Conservation (phyloP, 1,140 invertebrate genomes). For the Tetramorium simillimum region DNA sequence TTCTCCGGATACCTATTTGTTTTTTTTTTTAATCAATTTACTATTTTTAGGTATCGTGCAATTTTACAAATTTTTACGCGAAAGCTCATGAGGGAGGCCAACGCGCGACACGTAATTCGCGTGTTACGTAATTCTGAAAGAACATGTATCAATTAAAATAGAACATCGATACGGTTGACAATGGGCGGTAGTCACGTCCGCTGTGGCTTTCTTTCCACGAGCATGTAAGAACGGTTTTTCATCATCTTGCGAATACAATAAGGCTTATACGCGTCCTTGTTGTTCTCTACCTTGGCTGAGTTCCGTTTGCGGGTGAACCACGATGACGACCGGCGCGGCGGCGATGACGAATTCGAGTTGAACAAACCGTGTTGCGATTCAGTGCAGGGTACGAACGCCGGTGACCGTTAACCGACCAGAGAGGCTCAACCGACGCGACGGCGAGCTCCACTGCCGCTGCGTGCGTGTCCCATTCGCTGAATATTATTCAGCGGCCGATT, state of each 20-base stretch:
- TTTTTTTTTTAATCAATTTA: neutral
- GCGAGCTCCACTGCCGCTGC: neutral
- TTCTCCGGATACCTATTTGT: neutral
- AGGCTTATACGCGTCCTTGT: conserved; percentile 19
- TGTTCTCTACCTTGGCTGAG: conserved; percentile 4
- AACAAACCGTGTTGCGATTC: conserved; percentile 43
- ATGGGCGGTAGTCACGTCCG: conserved; percentile 14
- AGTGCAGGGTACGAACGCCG: conserved; percentile 25
- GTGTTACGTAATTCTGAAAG: neutral
- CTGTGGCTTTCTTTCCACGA: conserved; percentile 9
- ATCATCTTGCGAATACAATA: conserved; percentile 39
- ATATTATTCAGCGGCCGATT: neutral
- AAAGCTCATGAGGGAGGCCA: neutral
- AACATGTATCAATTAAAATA: conserved; percentile 2
- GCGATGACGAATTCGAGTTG: conserved; percentile 22
- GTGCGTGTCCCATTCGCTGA: neutral
- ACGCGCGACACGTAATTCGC: neutral
- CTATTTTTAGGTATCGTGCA: neutral
- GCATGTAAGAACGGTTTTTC: conserved; percentile 28
- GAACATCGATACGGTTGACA: conserved; percentile 17
- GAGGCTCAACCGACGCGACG: conserved; percentile 31
- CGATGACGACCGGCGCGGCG: neutral
- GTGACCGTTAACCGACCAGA: conserved; percentile 59
- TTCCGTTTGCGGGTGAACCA: neutral
- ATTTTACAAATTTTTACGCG: neutral